Base-by-base conservation (phyloP, 2,797 vertebrate genomes). In the Sebastes oblongus region DNA sequence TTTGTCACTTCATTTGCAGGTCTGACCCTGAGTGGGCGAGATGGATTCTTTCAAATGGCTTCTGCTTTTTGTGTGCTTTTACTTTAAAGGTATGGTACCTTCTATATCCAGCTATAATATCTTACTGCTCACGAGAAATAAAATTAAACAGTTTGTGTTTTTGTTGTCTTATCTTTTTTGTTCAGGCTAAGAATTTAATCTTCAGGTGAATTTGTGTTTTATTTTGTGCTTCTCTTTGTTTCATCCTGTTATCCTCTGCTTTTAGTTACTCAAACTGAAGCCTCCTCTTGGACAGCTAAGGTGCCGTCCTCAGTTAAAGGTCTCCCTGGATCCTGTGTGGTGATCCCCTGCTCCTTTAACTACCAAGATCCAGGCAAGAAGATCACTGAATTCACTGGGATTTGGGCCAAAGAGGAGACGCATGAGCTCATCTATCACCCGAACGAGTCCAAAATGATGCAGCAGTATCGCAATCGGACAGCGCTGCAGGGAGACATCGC, bases 301-400 rank as follows among this genome's bases (percentile, higher is more conserved):
- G 24, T 93, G 12, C 93, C 93, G 0, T 36, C 78, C 3, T 39
- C 84, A 12, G 80, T 96, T 1, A 73, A 82, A 52, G 94, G 92
- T 66, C 82, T 96, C 4, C 27, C 8, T 1, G 92, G 91, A 18
- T 95, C 94, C 6, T 95, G 94, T 58, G 92, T 95, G 72, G 91
- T 93, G 58, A 93, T 96, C 59, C 95, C 95, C 14, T 96, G 95
- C 83, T 78, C 80, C 0, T 96, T 72, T 72, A 64, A 66, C 27
- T 93, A 93, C 69, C 94, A 89, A 22, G 24, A 77, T 27, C n/a
- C 76, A n/a, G 1, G 0, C 1, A 79, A 0, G 2, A 16, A 0
- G 1, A 5, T 71, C 50, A 69, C 20, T 10, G 1, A 22, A 9
- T 76, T 91, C 9, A 92, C 50, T 8, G 93, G 93, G n/a, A 84